Conservation (phyloP, 1,140 invertebrate species). For the Gonioctena quinquepunctata region DNA sequence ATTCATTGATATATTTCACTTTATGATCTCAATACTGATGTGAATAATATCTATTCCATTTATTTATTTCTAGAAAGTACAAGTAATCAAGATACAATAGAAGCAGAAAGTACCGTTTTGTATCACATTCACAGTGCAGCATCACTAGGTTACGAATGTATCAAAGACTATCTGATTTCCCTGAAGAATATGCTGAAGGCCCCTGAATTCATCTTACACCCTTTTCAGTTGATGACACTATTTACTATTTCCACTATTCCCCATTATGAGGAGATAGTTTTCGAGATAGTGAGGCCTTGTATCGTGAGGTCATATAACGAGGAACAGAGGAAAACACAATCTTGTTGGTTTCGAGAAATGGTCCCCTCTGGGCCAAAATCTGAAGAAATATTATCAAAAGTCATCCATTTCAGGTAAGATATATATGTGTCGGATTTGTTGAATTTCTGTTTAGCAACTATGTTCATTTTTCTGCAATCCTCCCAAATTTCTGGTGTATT, state of each 20-base stretch:
- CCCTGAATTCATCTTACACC: constrained; percentile 61
- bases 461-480: too few species aligned
- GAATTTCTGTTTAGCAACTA: too few species aligned
- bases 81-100: constrained; percentile 48
- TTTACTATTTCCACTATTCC: constrained; percentile 56
- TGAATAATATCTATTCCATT: too few species aligned
- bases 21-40: too few species aligned
- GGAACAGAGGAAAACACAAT: constrained; percentile 56
- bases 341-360: constrained; percentile 60
- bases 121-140: constrained; percentile 62
- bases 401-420: constrained; percentile 60
- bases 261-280: constrained; percentile 58
- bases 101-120: constrained; percentile 61
- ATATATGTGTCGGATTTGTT: constrained; percentile 26
- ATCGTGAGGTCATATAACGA: constrained; percentile 57
- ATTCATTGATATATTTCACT: too few species aligned
- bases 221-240: constrained; percentile 61
- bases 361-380: constrained; percentile 50
- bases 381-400: constrained; percentile 55
- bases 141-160: constrained; percentile 55
- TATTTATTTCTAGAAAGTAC: constrained; percentile 46
- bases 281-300: constrained; percentile 58
- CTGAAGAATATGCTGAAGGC: constrained; percentile 57
- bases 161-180: constrained; percentile 60
- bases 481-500: too few species aligned